These are phyloP conservation scores for Drosophila limbata DNA, from an alignment of 2,888 invertebrate species.

Conservation along the genomic window DNA sequence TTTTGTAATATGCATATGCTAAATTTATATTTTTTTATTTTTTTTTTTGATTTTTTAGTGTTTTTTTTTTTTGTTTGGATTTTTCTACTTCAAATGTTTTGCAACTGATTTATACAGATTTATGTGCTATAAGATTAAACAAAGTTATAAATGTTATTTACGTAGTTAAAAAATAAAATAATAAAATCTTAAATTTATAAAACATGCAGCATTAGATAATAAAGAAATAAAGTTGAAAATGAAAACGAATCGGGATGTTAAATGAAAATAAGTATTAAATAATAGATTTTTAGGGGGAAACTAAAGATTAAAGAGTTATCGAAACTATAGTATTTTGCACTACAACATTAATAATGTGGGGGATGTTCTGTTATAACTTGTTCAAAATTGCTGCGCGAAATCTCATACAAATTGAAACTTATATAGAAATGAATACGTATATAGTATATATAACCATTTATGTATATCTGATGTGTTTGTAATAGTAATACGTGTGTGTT, in stretches of 20 bases:
- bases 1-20: conserved; percentile 34
- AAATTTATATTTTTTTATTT: conserved; percentile 19
- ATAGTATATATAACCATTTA: neutral
- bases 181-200: conserved; percentile 44
- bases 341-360: conserved; percentile 34
- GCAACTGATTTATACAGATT: conserved; percentile 33
- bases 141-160: conserved; percentile 37
- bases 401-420: conserved; percentile 71
- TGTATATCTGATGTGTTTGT: conserved; percentile 14
- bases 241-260: neutral
- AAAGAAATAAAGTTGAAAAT: conserved; percentile 20
- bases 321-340: conserved; percentile 49
- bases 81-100: conserved; percentile 65
- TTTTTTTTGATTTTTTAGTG: conserved; percentile 14
- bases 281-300: conserved; percentile 26
- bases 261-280: conserved; percentile 9
- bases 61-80: conserved; percentile 21
- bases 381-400: conserved; percentile 71
- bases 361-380: conserved; percentile 44
- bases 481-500: conserved; percentile 35
- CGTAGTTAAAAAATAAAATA: conserved; percentile 48
- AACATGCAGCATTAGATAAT: conserved; percentile 46
- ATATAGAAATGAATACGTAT: conserved; percentile 45
- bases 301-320: conserved; percentile 19
- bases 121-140: conserved; percentile 26